Conservation (phyloP, 2,113 vertebrate species). For the Tupaia chinensis region DNA sequence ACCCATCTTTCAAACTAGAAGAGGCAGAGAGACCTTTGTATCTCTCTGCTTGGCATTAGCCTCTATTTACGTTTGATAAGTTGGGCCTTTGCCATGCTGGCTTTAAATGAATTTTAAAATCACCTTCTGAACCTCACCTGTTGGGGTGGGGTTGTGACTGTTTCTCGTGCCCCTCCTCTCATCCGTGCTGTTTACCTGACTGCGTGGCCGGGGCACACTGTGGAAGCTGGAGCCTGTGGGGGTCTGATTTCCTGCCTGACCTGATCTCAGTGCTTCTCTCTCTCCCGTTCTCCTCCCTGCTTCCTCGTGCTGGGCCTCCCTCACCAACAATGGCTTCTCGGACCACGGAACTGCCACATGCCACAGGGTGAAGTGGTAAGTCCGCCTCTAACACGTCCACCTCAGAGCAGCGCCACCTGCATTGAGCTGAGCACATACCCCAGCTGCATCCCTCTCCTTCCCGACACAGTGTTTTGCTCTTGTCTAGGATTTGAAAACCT, state of each 20-base stretch:
- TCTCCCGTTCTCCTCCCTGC: slow-evolving; percentile 66
- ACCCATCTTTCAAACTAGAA: not conserved
- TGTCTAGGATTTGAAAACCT: not conserved
- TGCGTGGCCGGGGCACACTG: not conserved
- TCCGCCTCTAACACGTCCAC: not conserved
- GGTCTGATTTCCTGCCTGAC: slow-evolving; percentile 67
- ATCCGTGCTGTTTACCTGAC: not conserved
- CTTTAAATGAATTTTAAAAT: not conserved
- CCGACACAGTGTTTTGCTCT: not conserved
- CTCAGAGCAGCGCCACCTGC: not conserved
- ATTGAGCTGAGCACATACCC: not conserved
- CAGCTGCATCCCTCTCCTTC: not conserved
- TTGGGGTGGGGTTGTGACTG: not conserved
- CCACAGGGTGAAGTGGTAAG: slow-evolving; percentile 91
- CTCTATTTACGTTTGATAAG: not conserved
- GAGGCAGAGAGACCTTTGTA: not conserved
- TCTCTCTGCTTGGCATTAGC: not conserved
- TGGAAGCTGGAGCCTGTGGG: not conserved
- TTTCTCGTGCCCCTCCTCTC: not conserved
- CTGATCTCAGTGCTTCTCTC: slow-evolving; percentile 68
- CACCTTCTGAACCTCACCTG: not conserved
- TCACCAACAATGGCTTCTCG: slow-evolving; percentile 68
- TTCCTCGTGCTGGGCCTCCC: slow-evolving; percentile 64
- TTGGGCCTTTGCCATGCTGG: not conserved
- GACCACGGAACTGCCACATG: slow-evolving; percentile 62